phyloP scores from a whole-genome alignment of 2,113 vertebrate genomes.

The Tragelaphus scriptus region DNA sequence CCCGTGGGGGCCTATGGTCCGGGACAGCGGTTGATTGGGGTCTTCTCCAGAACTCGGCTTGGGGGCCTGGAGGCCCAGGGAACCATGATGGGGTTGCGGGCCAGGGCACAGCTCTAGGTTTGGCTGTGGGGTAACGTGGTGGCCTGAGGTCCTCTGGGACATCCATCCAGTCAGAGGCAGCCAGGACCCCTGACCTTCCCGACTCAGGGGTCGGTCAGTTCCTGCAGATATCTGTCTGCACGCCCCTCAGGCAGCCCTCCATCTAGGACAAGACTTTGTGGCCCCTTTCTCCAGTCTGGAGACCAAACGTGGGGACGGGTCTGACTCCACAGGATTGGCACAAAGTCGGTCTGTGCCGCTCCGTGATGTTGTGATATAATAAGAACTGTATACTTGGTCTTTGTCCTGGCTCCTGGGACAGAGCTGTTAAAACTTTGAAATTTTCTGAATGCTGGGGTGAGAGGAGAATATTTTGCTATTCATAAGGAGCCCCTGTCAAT shows the following conservation, averaged over 20 bases:
- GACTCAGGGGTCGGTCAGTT: background rate
- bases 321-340: background rate
- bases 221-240: background rate
- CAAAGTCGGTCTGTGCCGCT: background rate
- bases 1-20: rapidly evolving
- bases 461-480: background rate
- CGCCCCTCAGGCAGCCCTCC: background rate
- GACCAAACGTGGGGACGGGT: background rate
- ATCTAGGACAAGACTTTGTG: background rate
- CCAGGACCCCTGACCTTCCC: background rate
- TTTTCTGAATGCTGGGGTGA: background rate
- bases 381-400: background rate
- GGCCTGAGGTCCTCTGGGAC: background rate
- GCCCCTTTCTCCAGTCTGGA: background rate
- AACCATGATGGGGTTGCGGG: background rate
- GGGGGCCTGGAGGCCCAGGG: background rate
- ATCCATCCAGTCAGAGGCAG: background rate
- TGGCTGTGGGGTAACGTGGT: background rate
- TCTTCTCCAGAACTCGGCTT: background rate
- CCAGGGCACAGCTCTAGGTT: background rate
- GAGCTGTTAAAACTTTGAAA: background rate
- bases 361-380: background rate
- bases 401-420: background rate
- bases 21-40: background rate
- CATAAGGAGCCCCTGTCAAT: background rate